Base-by-base conservation (phyloP, 2,113 vertebrate genomes). In the Oreochromis tanganicae region DNA sequence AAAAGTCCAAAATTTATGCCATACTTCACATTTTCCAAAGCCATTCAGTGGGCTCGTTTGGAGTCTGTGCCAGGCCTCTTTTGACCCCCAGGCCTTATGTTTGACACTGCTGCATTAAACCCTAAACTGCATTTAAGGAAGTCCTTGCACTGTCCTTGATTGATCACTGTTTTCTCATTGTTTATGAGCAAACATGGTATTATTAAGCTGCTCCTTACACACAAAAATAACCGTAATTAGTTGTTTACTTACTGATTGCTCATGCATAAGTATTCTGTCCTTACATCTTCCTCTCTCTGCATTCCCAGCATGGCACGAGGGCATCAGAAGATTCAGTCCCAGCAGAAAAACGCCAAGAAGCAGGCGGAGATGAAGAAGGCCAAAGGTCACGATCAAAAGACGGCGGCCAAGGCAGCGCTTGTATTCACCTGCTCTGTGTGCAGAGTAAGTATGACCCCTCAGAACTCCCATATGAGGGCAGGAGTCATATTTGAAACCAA, bases 311-410 rank as follows among this genome's bases (percentile, higher is more conserved):
- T 99, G 99, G 98, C 98, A 94, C 98, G 98, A 87, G 98, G 98
- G 91, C 99, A 99, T 95, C 98, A 99, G 96, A 99, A 99, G 96
- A 96, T 99, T 88, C 99, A 99, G 90, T 98, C 98, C 11, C 98
- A 99, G 96, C 98, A 99, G 96, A 98, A 98, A 95, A 99, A 99
- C 89, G 97, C 97, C 95, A 99, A 99, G 97, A 99, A 99, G 91
- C 98, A 99, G 96, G 98, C 98, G 11, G 99, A 99, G 91, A 95
- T 97, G 87, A 99, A 99, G 95, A 99, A 99, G 96, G 97, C 97
- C 86, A 98, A 99, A 94, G 98, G 97, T 92, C 97, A 98, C 66
- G 98, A 98, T 90, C 98, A 99, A 94, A 99, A 98, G 96, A 97
- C 97, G 5, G 97, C 98, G 88, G 98, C 98, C 89, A 98, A 98